Evolutionary conservation across 2,888 invertebrate genomes (phyloP).

Genomic region (Allophyes oxyacanthae): DNA sequence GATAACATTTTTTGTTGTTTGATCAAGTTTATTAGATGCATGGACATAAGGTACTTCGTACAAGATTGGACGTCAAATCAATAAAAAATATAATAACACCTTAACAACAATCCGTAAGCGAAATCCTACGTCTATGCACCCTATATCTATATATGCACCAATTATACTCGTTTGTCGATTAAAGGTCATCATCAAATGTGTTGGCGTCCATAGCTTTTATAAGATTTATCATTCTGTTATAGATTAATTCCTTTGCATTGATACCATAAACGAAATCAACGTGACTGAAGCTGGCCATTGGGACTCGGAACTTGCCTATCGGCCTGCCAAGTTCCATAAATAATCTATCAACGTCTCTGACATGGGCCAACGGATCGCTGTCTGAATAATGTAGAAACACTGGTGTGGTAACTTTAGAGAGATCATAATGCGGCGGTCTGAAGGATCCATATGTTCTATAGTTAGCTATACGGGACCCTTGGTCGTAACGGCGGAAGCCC

Average conservation of each 20-base stretch:
- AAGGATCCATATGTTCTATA: slow-evolving; percentile 84
- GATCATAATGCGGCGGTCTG: slow-evolving; percentile 89
- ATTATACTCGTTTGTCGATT: too few species aligned
- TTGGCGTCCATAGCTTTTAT: slow-evolving; percentile 70
- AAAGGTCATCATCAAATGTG: slow-evolving; percentile 2
- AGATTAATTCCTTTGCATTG: slow-evolving; percentile 89
- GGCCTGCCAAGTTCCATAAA: slow-evolving; percentile 86
- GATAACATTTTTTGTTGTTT: too few species aligned
- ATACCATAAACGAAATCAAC: slow-evolving; percentile 92
- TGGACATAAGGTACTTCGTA: too few species aligned
- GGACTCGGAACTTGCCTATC: slow-evolving; percentile 88
- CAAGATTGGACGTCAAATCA: too few species aligned
- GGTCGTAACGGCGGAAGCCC: slow-evolving; percentile 89
- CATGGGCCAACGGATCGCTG: slow-evolving; percentile 91
- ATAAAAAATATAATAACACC: too few species aligned
- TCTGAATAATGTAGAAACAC: slow-evolving; percentile 91
- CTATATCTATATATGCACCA: too few species aligned
- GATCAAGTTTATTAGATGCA: too few species aligned
- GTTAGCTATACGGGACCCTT: slow-evolving; percentile 85
- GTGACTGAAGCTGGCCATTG: slow-evolving; percentile 90
- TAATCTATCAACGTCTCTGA: slow-evolving; percentile 88
- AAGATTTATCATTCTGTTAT: slow-evolving; percentile 87
- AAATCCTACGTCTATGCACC: too few species aligned
- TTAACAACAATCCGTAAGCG: too few species aligned
- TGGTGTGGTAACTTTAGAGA: slow-evolving; percentile 88